phyloP scores from a whole-genome alignment of 2,113 vertebrate species.

The Pelusios castaneus region DNA sequence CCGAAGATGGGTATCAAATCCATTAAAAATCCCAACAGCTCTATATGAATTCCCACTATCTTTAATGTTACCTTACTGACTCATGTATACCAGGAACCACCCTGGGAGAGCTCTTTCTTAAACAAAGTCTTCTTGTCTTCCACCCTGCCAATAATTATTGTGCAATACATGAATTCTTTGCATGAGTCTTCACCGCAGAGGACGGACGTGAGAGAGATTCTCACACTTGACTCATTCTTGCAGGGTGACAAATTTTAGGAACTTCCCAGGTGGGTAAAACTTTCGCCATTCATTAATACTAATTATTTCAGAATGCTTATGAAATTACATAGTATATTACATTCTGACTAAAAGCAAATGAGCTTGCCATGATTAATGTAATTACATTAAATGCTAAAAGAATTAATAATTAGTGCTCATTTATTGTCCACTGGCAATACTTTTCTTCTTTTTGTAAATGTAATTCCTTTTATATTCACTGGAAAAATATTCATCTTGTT shows the following conservation, averaged over 20 bases:
- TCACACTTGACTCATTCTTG: no score
- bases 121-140: not conserved
- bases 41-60: not conserved
- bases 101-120: not conserved
- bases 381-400: not conserved
- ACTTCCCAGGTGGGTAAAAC: not conserved
- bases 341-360: constrained; percentile 5
- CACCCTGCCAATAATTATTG: not conserved
- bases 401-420: not conserved
- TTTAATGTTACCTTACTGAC: not conserved
- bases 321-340: not conserved
- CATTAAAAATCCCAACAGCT: not conserved
- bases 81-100: not conserved
- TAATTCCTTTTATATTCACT: not conserved
- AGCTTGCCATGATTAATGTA: not conserved
- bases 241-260: no score
- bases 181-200: no score
- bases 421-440: not conserved
- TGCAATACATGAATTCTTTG: not conserved
- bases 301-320: not conserved
- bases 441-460: not conserved
- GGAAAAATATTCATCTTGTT: not conserved
- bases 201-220: no score
- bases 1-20: not conserved
- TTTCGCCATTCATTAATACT: not conserved